These are phyloP conservation scores for Caenorhabditis macrosperma DNA, from an alignment of 2,888 invertebrate species.

Conservation along the genomic window DNA sequence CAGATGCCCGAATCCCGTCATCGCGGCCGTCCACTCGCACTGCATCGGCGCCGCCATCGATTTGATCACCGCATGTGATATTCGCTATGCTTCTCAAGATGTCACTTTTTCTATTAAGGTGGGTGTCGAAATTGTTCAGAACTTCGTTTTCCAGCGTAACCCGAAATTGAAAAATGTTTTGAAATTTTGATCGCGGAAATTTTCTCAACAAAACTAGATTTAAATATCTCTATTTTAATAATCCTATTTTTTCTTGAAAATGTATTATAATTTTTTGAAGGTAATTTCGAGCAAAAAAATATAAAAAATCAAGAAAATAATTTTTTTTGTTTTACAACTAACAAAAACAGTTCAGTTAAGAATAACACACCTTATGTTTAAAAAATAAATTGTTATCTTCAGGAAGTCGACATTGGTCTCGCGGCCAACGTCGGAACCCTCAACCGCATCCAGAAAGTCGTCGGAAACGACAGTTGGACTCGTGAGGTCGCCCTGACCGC, in stretches of 20 bases:
- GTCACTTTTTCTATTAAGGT: constrained; percentile 92
- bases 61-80: constrained; percentile 91
- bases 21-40: constrained; percentile 89
- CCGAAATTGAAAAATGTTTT: not conserved
- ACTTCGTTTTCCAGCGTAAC: too few species aligned
- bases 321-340: too few species aligned
- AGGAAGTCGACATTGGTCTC: constrained; percentile 87
- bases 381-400: too few species aligned
- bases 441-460: constrained; percentile 91
- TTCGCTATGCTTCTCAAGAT: constrained; percentile 91
- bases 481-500: constrained; percentile 92
- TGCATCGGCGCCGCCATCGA: constrained; percentile 95
- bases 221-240: too few species aligned
- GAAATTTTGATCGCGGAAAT: not conserved
- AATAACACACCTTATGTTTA: too few species aligned
- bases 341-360: too few species aligned
- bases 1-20: constrained; percentile 91
- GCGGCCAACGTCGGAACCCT: constrained; percentile 96
- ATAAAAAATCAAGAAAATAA: too few species aligned
- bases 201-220: too few species aligned
- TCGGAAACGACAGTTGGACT: constrained; percentile 90
- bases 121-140: constrained; percentile 8
- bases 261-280: too few species aligned
- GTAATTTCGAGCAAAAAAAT: too few species aligned
- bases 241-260: too few species aligned